phyloP scores from a whole-genome alignment of 2,797 vertebrate species.

The Lagocephalus sceleratus region DNA sequence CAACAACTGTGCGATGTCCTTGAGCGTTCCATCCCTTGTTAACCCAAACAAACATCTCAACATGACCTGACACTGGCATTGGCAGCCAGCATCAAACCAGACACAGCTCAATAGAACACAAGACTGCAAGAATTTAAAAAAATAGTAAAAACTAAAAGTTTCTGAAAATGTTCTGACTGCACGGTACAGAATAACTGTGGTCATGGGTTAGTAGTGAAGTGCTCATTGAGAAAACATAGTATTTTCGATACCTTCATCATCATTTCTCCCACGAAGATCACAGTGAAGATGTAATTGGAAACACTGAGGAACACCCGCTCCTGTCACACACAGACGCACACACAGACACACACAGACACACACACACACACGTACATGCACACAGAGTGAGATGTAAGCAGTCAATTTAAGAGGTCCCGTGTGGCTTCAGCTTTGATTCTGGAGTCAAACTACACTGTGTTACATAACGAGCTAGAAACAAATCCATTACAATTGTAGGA shows the following conservation, averaged over 20 bases:
- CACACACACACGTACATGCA: conserved; percentile 42
- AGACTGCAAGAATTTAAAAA: too few relatives aligned
- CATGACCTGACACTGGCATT: too few relatives aligned
- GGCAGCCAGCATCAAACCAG: too few relatives aligned
- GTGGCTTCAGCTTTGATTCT: conserved; percentile 37
- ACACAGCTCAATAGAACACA: too few relatives aligned
- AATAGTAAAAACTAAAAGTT: too few relatives aligned
- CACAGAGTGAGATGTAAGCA: conserved; percentile 4
- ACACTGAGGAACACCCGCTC: conserved; percentile 91
- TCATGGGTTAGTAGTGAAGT: conserved; percentile 23
- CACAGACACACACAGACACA: conserved; percentile 63
- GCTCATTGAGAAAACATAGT: conserved; percentile 6
- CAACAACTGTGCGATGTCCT: too few relatives aligned
- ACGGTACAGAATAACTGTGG: conserved; percentile 3
- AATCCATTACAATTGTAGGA: conserved; percentile 13
- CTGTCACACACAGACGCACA: conserved; percentile 75
- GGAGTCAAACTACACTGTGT: conserved; percentile 17
- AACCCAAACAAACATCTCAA: too few relatives aligned
- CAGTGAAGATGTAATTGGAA: conserved; percentile 98
- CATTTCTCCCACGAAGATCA: conserved; percentile 96
- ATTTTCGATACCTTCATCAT: conserved; percentile 90
- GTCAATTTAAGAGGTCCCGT: conserved; percentile 25
- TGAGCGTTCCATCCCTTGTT: too few relatives aligned
- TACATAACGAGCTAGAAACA: conserved; percentile 35
- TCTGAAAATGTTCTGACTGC: too few relatives aligned